Evolutionary conservation across 2,888 invertebrate genomes (phyloP), one percentile per base, ranked within the genome.

Genomic region (Monochamus alternatus): DNA sequence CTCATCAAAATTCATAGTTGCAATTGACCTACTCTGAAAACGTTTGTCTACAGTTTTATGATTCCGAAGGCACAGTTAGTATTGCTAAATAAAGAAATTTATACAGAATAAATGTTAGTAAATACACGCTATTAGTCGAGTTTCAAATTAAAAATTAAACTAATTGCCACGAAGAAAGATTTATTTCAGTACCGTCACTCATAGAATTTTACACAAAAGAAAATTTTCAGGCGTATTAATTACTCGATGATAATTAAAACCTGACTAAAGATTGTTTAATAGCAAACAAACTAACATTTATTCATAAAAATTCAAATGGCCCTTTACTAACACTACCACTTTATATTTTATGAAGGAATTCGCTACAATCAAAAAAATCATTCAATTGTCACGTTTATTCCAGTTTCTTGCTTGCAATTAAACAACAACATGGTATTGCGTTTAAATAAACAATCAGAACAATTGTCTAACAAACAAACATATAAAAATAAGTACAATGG

Each of bases 401-500:
- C 43, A 60, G 47, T 43, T 63, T 71, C n/a, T 69, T 71, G 71
- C 71, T 71, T 63, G 71, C 71, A 10, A 71, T 71, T 71, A 71
- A 71, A 71, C 71, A 62, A 70, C 32, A 14, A 12, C 14, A 71
- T 52, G 38, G 71, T 63, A 51, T 51, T 71, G 51, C 73, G 75
- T 74, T 80, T 84, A 84, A 84, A 85, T 84, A 84, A 86, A 83
- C 84, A 85, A 84, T 85, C 74, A 70, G 47, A 79, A 67, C 12
- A 84, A 85, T 85, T 84, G 85, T 71, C 84, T 85, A 84, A 84
- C 82, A 86, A 85, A 81, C 85, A 85, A 79, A 75, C 59, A 74
- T 32, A 80, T 8, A 12, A 51, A 64, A 51, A 75, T 4, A 59
- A 63, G 14, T 64, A 76, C 7, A 80, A 83, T 70, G 38, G 63